Conservation (phyloP, 2,113 vertebrate genomes). For the Marmota flaviventris region DNA sequence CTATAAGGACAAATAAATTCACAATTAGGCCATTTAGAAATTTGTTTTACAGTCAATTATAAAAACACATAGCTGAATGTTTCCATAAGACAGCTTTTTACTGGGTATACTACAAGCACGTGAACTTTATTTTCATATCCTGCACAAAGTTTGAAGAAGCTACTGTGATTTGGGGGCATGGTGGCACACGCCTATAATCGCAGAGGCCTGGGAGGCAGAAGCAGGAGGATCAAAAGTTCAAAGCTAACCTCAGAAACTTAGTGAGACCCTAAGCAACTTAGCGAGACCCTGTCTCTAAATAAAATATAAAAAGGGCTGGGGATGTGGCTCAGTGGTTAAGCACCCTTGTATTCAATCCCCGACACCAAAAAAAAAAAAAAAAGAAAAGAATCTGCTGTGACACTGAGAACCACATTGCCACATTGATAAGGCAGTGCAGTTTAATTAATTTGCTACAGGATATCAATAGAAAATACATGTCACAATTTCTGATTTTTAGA, state of each 20-base stretch:
- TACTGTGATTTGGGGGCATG: neutral
- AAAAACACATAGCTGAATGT: neutral
- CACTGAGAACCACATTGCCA: neutral
- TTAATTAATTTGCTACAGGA: neutral
- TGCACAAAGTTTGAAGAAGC: neutral
- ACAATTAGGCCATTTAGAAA: neutral
- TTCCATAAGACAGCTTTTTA: neutral
- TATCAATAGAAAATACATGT: neutral
- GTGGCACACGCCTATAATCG: no score
- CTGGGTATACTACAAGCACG: neutral
- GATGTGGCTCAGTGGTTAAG: no score
- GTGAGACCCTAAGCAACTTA: no score
- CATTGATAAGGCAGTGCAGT: neutral
- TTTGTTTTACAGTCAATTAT: slow-evolving; percentile 10
- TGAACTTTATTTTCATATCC: neutral
- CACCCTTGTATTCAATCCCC: no score
- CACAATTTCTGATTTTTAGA: neutral
- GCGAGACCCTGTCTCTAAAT: no score
- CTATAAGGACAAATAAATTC: neutral
- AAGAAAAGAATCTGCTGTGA: no score
- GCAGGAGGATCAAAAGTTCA: no score
- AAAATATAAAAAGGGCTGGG: no score
- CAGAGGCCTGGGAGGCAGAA: no score
- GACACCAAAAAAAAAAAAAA: no score
- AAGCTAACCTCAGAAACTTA: no score